Conservation (phyloP, 2,888 invertebrate genomes). For the Germaria angustata region DNA sequence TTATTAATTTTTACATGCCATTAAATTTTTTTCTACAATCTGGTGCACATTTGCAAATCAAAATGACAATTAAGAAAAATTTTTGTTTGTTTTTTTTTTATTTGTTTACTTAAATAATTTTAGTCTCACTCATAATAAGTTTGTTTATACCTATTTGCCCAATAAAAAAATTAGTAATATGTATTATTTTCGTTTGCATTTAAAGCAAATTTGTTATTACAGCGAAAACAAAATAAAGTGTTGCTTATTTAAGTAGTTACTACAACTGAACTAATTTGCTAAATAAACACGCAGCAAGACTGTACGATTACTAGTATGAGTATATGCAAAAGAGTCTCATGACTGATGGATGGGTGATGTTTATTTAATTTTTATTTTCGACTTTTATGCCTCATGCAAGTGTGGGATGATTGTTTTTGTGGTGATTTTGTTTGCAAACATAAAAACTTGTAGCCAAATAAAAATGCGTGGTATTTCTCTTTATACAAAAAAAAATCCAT, state of each 20-base stretch:
- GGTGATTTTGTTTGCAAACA: conserved; percentile 14
- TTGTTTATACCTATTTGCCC: conserved; percentile 33
- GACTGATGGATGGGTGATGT: conserved; percentile 63
- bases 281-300: conserved; percentile 67
- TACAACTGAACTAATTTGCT: conserved; percentile 71
- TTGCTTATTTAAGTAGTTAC: conserved; percentile 70
- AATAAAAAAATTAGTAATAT: conserved; percentile 46
- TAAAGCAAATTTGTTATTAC: conserved; percentile 51
- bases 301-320: background rate
- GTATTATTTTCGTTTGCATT: conserved; percentile 40
- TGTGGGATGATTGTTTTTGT: conserved; percentile 26
- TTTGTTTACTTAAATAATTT: conserved; percentile 6
- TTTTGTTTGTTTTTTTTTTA: too few relatives aligned
- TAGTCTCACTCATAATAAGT: background rate
- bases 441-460: conserved; percentile 2
- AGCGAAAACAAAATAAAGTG: conserved; percentile 48
- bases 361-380: conserved; percentile 10
- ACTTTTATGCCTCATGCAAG: conserved; percentile 4
- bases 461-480: conserved; percentile 7
- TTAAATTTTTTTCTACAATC: background rate
- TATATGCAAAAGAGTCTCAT: conserved; percentile 57
- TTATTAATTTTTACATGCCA: too few relatives aligned
- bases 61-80: background rate
- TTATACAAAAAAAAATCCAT: too few relatives aligned
- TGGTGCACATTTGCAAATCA: background rate